phyloP scores from a whole-genome alignment of 2,113 vertebrate species.

The Salvator merianae region DNA sequence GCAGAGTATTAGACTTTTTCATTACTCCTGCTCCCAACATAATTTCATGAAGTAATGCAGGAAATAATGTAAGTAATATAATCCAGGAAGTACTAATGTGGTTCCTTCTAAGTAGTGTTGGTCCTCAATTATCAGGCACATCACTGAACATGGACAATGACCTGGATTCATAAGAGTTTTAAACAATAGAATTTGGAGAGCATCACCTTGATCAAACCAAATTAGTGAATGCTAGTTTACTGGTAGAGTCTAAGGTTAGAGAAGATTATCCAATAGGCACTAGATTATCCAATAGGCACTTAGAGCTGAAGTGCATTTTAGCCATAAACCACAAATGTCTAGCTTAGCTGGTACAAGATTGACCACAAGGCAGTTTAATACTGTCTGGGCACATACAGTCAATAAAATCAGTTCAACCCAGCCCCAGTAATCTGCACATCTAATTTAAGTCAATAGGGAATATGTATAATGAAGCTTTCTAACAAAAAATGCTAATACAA shows the following conservation, averaged over 20 bases:
- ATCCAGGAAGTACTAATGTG: too few species aligned
- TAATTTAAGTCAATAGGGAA: not conserved
- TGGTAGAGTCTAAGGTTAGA: not conserved
- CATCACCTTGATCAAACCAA: too few species aligned
- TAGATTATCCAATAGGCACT: too few species aligned
- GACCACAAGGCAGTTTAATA: not conserved
- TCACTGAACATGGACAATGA: too few species aligned
- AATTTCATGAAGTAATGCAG: not conserved
- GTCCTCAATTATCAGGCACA: too few species aligned
- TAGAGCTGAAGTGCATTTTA: not conserved
- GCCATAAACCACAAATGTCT: not conserved
- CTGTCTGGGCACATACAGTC: not conserved
- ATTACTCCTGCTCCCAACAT: not conserved
- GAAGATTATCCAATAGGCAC: not conserved
- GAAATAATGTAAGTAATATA: too few species aligned
- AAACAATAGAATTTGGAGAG: too few species aligned
- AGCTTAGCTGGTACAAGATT: not conserved
- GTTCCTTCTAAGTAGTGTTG: too few species aligned
- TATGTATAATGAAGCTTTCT: constrained; percentile 23
- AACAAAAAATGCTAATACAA: not conserved
- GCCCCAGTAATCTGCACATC: not conserved
- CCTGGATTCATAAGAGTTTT: too few species aligned
- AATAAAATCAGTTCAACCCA: constrained; percentile 1
- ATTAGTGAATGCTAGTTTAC: not conserved
- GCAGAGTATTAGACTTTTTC: not conserved